Percentiles rank a stretch among this genome's conserved stretches.
Conservation (phyloP, 2,113 vertebrate genomes). For the Lepidothrix coronata region DNA sequence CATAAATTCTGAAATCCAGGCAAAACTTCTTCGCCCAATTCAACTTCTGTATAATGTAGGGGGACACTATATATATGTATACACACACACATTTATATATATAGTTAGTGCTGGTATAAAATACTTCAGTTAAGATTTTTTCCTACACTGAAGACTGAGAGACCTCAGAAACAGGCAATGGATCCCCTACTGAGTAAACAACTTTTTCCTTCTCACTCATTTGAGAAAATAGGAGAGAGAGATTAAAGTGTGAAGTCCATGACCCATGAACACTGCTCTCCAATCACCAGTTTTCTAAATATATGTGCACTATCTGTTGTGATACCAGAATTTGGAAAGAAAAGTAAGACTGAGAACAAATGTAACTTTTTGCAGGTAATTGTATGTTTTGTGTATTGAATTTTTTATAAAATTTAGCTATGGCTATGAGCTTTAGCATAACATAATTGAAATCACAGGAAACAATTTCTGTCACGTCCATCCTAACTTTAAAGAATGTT, state of each 20-base stretch:
- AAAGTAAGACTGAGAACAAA: background rate
- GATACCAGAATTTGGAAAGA: background rate
- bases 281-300: background rate
- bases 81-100: too few relatives aligned
- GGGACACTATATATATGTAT: background rate
- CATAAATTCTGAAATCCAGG: background rate
- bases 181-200: background rate
- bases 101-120: background rate
- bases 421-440: background rate
- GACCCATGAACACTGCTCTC: background rate
- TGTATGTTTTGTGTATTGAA: background rate
- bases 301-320: background rate
- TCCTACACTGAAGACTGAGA: background rate
- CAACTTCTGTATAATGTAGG: background rate
- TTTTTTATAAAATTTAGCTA: background rate
- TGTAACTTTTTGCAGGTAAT: background rate
- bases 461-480: background rate
- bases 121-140: background rate
- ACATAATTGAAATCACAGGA: background rate
- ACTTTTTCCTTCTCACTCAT: background rate
- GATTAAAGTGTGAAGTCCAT: background rate
- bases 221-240: background rate
- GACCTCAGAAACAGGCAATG: background rate
- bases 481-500: background rate
- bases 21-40: background rate